phyloP scores from a whole-genome alignment of 2,888 invertebrate genomes.

The Temnothorax unifasciatus region DNA sequence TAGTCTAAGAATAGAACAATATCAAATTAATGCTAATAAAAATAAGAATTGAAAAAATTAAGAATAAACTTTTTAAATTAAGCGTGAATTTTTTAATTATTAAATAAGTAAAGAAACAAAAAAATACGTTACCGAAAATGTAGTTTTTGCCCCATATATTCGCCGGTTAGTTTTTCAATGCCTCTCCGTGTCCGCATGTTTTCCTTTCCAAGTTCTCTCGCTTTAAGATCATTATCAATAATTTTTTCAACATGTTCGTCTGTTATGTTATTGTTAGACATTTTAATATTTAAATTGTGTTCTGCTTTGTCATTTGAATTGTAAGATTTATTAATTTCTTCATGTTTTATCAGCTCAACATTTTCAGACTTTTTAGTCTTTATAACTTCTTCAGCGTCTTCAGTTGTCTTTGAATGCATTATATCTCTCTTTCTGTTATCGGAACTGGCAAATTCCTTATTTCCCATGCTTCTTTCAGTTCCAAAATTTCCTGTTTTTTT shows the following conservation, averaged over 20 bases:
- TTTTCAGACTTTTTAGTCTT: not conserved
- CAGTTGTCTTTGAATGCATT: not conserved
- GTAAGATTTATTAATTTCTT: slow-evolving; percentile 6
- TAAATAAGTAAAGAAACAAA: not conserved
- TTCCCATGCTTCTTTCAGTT: not conserved
- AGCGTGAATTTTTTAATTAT: not conserved
- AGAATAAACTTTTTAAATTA: not conserved
- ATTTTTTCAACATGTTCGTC: not conserved
- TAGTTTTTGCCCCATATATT: not conserved
- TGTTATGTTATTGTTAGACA: not conserved
- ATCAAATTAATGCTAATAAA: slow-evolving; percentile 1
- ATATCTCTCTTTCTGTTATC: not conserved
- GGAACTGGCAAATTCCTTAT: not conserved
- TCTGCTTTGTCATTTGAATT: not conserved
- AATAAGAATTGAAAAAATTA: not conserved
- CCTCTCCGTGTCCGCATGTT: not conserved
- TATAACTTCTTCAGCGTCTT: not conserved
- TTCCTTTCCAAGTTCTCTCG: not conserved
- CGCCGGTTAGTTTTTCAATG: not conserved
- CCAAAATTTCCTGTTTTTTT: too few species aligned
- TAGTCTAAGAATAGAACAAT: not conserved
- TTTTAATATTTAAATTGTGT: not conserved
- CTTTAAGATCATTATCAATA: not conserved
- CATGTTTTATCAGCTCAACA: not conserved
- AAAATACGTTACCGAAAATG: slow-evolving; percentile 13